A percentile compares a stretch with the other conserved stretches of the same genome.
phyloP scores from a whole-genome alignment of 2,797 vertebrate species.

The Ctenopoma kingsleyae region DNA sequence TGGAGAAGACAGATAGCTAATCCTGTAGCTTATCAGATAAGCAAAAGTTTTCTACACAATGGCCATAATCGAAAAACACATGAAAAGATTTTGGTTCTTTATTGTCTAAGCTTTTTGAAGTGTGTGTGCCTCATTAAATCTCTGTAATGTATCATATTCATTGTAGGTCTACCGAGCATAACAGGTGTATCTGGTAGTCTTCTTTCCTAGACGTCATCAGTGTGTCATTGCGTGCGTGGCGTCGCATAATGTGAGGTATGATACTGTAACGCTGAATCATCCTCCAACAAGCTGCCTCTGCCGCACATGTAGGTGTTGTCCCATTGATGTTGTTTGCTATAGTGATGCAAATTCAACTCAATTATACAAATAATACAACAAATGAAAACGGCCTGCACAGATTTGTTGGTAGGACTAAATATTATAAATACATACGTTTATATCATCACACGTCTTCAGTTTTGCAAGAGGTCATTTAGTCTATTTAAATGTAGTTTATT shows the following conservation, averaged over 20 bases:
- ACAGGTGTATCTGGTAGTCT: not conserved
- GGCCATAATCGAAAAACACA: slow-evolving; percentile 1
- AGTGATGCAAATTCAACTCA: no score
- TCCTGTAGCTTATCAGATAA: slow-evolving; percentile 26
- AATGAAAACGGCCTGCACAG: no score
- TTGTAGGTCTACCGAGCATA: not conserved
- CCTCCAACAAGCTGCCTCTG: not conserved
- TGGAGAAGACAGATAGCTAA: slow-evolving; percentile 18
- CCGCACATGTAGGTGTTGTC: not conserved
- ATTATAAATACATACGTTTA: no score
- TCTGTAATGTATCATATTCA: not conserved
- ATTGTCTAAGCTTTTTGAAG: not conserved
- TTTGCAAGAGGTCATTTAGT: no score
- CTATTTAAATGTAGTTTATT: no score
- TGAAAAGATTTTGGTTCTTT: not conserved
- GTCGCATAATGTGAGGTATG: not conserved
- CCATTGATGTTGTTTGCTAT: not conserved
- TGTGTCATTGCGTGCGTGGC: not conserved
- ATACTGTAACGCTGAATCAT: not conserved
- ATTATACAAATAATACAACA: no score
- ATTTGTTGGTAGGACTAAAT: no score
- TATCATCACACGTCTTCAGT: no score
- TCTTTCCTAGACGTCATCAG: not conserved
- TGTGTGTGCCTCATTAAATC: not conserved
- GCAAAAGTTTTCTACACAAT: slow-evolving; percentile 15